phyloP scores from a whole-genome alignment of 2,888 invertebrate genomes.

The Aleiodes testaceus region DNA sequence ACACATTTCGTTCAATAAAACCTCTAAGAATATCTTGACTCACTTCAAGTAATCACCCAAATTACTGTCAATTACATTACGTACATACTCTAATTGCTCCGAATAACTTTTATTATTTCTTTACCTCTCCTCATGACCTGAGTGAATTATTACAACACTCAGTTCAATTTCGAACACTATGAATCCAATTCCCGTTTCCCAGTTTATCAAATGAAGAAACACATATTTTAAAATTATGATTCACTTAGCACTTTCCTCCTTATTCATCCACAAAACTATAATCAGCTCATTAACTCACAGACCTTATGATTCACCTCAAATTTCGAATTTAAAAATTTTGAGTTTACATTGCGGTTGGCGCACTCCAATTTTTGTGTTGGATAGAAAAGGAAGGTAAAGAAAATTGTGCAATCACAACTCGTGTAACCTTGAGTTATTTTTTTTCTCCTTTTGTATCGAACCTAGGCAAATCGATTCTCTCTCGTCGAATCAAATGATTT shows the following conservation, averaged over 20 bases:
- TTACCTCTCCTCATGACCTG: too few relatives aligned
- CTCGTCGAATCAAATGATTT: too few relatives aligned
- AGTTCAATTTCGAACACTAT: not conserved
- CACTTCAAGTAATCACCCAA: too few relatives aligned
- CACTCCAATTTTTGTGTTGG: not conserved
- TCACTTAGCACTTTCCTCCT: slow-evolving; percentile 8
- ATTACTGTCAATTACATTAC: too few relatives aligned
- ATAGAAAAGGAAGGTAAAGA: slow-evolving; percentile 5
- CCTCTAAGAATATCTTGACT: not conserved
- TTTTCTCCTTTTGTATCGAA: not conserved
- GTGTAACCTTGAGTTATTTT: slow-evolving; percentile 24
- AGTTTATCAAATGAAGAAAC: slow-evolving; percentile 4
- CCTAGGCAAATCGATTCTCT: too few relatives aligned
- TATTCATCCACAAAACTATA: slow-evolving; percentile 8
- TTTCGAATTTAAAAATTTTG: not conserved
- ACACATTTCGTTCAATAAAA: slow-evolving; percentile 2
- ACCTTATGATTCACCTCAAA: not conserved
- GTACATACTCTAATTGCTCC: not conserved
- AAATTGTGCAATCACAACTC: slow-evolving; percentile 24
- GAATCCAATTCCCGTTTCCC: not conserved
- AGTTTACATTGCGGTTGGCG: not conserved
- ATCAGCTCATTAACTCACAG: not conserved
- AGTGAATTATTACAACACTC: not conserved
- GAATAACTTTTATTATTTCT: too few relatives aligned
- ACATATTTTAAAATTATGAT: not conserved